Evolutionary conservation across 2,888 invertebrate genomes (phyloP).

Genomic region (Agriopis marginaria): DNA sequence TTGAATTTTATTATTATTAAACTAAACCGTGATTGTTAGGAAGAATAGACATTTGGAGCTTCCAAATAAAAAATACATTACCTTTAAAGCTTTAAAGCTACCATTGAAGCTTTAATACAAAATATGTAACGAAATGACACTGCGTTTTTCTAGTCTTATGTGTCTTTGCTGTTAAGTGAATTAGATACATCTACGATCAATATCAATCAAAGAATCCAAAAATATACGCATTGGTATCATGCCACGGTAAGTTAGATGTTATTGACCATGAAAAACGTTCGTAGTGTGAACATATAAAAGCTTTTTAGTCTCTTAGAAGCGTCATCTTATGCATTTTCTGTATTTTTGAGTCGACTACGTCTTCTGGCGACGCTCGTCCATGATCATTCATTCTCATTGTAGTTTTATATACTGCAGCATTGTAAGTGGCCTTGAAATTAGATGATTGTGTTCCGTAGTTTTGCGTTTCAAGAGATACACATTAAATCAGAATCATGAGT

Average conservation of each 20-base stretch:
- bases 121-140: conserved; percentile 1
- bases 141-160: conserved; percentile 31
- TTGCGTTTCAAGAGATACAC: conserved; percentile 48
- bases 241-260: conserved; percentile 82
- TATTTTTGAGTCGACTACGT: conserved; percentile 62
- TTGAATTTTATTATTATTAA: neutral
- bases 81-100: no score
- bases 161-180: conserved; percentile 70
- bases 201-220: conserved; percentile 47
- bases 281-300: conserved; percentile 74
- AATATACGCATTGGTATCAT: conserved; percentile 71
- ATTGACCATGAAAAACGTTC: conserved; percentile 65
- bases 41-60: conserved; percentile 14
- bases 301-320: conserved; percentile 79
- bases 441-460: conserved; percentile 62
- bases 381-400: conserved; percentile 75
- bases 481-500: conserved; percentile 19
- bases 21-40: neutral
- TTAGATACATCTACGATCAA: conserved; percentile 61
- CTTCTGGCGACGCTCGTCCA: conserved; percentile 68
- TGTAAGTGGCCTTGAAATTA: conserved; percentile 67
- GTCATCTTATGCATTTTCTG: conserved; percentile 74
- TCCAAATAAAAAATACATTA: neutral
- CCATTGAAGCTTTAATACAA: no score
- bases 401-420: conserved; percentile 70